Percentiles rank a stretch among this genome's conserved stretches.
Conservation (phyloP, 2,113 vertebrate genomes). For the Strix uralensis region DNA sequence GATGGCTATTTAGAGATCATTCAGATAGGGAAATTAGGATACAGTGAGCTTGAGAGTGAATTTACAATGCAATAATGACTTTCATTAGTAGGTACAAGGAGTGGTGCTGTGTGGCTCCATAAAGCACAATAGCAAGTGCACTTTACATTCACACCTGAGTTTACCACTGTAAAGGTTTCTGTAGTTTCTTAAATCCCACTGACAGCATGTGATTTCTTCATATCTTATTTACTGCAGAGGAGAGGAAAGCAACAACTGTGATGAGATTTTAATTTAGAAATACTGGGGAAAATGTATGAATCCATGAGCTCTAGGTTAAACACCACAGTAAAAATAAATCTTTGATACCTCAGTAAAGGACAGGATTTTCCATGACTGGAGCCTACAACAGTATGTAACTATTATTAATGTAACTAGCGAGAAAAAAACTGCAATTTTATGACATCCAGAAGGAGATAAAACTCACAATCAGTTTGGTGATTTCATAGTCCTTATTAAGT, state of each 20-base stretch:
- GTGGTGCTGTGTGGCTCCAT: not conserved
- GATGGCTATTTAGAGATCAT: not conserved
- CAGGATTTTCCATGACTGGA: not conserved
- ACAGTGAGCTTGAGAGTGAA: not conserved
- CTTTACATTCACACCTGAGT: not conserved
- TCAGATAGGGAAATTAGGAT: not conserved
- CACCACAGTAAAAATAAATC: not conserved
- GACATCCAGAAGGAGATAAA: not conserved
- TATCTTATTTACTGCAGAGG: not conserved
- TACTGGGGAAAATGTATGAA: not conserved
- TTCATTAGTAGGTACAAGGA: not conserved
- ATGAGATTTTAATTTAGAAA: constrained; percentile 29
- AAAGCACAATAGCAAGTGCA: not conserved
- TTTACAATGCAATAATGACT: not conserved
- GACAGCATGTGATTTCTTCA: not conserved
- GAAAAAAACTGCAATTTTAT: not conserved
- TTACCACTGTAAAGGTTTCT: not conserved
- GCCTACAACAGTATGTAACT: not conserved
- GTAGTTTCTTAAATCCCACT: not conserved
- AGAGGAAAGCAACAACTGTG: not conserved
- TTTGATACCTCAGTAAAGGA: not conserved
- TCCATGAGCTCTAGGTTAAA: not conserved
- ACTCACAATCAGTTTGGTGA: not conserved
- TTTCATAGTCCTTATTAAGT: not conserved
- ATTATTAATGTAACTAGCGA: not conserved